phyloP scores from a whole-genome alignment of 2,113 vertebrate species.

The Tamias sibiricus region DNA sequence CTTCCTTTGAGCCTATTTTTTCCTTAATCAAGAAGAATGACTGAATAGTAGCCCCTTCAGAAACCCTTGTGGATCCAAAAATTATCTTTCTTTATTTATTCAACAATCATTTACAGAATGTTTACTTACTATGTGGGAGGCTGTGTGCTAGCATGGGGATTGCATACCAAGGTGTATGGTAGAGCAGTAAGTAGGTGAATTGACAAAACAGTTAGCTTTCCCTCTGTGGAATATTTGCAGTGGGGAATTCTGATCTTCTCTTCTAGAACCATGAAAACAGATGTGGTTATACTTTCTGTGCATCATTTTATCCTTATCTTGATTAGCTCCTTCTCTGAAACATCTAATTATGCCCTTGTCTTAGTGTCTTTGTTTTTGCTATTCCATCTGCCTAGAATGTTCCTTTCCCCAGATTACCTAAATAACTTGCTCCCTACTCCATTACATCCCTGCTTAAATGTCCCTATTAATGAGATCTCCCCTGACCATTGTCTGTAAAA shows the following conservation, averaged over 20 bases:
- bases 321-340: constrained; percentile 2
- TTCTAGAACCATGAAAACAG: not conserved
- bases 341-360: not conserved
- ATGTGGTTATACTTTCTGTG: not conserved
- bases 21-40: not conserved
- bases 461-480: not conserved
- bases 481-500: not conserved
- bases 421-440: not conserved
- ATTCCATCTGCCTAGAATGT: not conserved
- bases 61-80: not conserved
- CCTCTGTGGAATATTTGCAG: not conserved
- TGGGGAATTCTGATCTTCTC: not conserved
- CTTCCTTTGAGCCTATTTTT: not conserved
- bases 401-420: not conserved
- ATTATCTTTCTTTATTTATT: not conserved
- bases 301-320: not conserved
- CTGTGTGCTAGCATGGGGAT: not conserved
- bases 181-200: not conserved
- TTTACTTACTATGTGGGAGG: not conserved
- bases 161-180: not conserved
- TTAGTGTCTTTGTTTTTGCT: not conserved
- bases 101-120: not conserved
- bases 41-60: not conserved
- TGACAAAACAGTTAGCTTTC: not conserved
- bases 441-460: not conserved